Evolutionary conservation across 2,888 invertebrate genomes (phyloP).

Genomic region (Flabesymbios commensalis): DNA sequence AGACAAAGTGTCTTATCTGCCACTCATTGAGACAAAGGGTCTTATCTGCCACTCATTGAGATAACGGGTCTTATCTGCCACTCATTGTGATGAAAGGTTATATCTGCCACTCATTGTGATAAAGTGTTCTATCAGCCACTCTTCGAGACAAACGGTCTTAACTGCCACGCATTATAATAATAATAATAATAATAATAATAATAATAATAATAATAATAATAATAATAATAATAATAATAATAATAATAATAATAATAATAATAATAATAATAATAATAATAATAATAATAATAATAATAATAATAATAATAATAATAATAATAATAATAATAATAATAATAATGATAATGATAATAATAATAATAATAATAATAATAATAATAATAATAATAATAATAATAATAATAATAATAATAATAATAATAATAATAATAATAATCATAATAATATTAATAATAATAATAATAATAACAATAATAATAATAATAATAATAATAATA

Average conservation of each 20-base stretch:
- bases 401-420: conserved; percentile 3
- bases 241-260: conserved; percentile 5
- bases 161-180: too few relatives aligned
- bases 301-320: conserved; percentile 7
- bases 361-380: conserved; percentile 14
- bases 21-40: too few relatives aligned
- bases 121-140: too few relatives aligned
- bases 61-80: too few relatives aligned
- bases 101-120: too few relatives aligned
- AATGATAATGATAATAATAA: conserved; percentile 9
- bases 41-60: too few relatives aligned
- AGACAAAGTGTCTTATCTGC: too few relatives aligned
- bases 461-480: not conserved
- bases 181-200: not conserved
- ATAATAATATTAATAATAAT: too few relatives aligned
- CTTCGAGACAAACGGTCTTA: too few relatives aligned
- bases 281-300: conserved; percentile 10
- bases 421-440: too few relatives aligned
- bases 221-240: conserved; percentile 1
- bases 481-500: not conserved
- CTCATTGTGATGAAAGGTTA: too few relatives aligned
- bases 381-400: conserved; percentile 16
- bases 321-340: conserved; percentile 1
- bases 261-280: conserved; percentile 13
- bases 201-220: conserved; percentile 7